These are phyloP conservation scores for Acridotheres tristis DNA, from an alignment of 2,797 vertebrate genomes.

Conservation along the genomic window DNA sequence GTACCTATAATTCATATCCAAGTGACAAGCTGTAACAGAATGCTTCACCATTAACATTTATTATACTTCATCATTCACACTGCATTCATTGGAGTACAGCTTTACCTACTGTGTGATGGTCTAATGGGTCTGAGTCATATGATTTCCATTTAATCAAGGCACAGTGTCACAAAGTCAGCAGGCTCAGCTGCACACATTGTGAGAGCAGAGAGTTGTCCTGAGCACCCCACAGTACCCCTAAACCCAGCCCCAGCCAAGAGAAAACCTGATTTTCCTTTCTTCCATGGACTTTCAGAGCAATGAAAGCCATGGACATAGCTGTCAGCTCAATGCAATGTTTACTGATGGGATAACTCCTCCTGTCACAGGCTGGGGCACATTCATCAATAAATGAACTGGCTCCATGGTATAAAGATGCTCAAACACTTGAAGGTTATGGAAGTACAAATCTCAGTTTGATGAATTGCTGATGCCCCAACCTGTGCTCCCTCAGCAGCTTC, in stretches of 20 bases:
- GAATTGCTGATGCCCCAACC: not conserved
- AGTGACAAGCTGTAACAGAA: constrained; percentile 21
- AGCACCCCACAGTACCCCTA: not conserved
- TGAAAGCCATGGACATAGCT: not conserved
- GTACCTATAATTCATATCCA: not conserved
- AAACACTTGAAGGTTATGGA: not conserved
- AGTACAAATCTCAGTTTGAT: not conserved
- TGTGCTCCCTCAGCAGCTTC: not conserved
- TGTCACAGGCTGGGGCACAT: not conserved
- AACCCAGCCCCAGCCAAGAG: not conserved
- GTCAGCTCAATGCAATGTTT: not conserved
- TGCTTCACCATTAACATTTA: constrained; percentile 16
- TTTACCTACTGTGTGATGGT: not conserved
- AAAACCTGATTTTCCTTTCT: not conserved
- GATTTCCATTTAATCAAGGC: not conserved
- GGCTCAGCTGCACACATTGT: not conserved
- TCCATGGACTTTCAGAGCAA: not conserved
- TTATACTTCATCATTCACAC: not conserved
- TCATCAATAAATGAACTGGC: not conserved
- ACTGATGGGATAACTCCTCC: not conserved
- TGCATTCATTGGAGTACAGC: not conserved
- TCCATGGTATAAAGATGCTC: not conserved
- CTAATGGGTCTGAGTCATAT: constrained; percentile 21
- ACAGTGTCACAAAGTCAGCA: not conserved
- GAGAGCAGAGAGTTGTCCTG: not conserved